A percentile compares a stretch with the other conserved stretches of the same genome.
Evolutionary conservation across 2,113 vertebrate genomes (phyloP).

Genomic region (Zootoca vivipara): DNA sequence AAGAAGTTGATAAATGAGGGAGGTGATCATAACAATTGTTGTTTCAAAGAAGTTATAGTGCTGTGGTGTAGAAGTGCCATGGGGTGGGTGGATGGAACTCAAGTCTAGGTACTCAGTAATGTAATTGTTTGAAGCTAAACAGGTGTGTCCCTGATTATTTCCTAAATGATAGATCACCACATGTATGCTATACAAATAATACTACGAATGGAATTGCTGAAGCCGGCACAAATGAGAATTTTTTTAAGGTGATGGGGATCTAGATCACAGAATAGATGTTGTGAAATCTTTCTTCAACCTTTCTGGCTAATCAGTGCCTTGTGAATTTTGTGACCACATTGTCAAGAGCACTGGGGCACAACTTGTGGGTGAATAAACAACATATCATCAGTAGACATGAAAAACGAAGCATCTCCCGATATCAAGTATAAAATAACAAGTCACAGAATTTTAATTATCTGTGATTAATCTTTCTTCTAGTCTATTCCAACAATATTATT

Average conservation of each 20-base stretch:
- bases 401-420: not conserved
- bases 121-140: not conserved
- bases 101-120: not conserved
- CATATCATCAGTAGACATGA: conserved; percentile 35
- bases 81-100: not conserved
- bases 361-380: not conserved
- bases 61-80: rapidly evolving
- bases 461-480: conserved; percentile 22
- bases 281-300: not conserved
- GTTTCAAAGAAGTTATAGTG: not conserved
- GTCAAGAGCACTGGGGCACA: not conserved
- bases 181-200: no score
- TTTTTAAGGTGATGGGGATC: not conserved
- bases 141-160: not conserved
- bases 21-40: rapidly evolving
- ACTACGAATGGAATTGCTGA: not conserved
- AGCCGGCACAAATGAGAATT: not conserved
- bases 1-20: not conserved
- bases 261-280: not conserved
- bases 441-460: conserved; percentile 48
- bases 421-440: conserved; percentile 39
- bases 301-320: rapidly evolving
- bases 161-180: not conserved
- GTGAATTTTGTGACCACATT: rapidly evolving
- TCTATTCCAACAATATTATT: conserved; percentile 25